Evolutionary conservation across 2,113 vertebrate genomes (phyloP).

Genomic region (Leptosomus discolor): DNA sequence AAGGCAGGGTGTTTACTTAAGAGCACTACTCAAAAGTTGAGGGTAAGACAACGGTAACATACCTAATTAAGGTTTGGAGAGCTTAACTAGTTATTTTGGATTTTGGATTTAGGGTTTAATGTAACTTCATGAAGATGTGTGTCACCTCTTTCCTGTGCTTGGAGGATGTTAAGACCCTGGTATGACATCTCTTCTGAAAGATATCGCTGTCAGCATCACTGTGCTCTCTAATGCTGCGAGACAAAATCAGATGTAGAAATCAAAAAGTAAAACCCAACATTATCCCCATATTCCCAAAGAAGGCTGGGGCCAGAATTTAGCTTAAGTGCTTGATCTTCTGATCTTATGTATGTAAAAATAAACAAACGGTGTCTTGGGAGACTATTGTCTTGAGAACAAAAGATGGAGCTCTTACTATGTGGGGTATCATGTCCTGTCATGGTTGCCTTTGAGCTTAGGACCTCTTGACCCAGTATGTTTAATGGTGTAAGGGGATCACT

Average conservation of each 20-base stretch:
- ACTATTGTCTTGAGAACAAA: not conserved
- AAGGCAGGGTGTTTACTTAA: not conserved
- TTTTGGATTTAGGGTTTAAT: not conserved
- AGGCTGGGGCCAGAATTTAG: not conserved
- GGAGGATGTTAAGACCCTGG: not conserved
- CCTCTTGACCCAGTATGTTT: not conserved
- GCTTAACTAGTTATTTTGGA: not conserved
- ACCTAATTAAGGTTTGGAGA: not conserved
- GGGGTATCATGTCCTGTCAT: fast-evolving
- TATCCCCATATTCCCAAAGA: not conserved
- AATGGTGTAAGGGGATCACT: not conserved
- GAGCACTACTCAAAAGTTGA: not conserved
- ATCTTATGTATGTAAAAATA: not conserved
- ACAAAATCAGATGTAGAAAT: not conserved
- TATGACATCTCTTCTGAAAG: not conserved
- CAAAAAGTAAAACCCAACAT: not conserved
- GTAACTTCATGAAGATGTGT: not conserved
- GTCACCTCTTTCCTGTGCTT: not conserved
- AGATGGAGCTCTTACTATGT: fast-evolving
- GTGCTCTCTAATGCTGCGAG: not conserved
- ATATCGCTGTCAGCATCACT: not conserved
- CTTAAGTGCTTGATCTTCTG: not conserved
- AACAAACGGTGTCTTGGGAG: not conserved
- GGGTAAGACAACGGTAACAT: not conserved
- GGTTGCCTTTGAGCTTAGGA: not conserved